These are phyloP conservation scores for Idaea dimidiata DNA, from an alignment of 2,888 invertebrate species.

Conservation along the genomic window DNA sequence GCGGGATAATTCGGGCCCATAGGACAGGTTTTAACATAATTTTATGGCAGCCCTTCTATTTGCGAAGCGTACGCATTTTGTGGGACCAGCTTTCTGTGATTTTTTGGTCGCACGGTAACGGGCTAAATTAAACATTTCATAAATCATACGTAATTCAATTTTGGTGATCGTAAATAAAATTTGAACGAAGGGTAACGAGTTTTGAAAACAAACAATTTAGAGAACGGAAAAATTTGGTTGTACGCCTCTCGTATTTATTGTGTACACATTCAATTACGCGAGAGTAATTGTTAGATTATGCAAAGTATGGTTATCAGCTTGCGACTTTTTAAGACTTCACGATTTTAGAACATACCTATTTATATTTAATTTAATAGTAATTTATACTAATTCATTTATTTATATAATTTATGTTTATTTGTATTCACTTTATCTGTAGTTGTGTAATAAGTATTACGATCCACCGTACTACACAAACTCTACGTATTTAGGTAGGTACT, in stretches of 20 bases:
- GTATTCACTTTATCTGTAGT: background rate
- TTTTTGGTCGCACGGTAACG: conserved; percentile 54
- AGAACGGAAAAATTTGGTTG: conserved; percentile 62
- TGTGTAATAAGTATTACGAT: background rate
- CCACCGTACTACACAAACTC: background rate
- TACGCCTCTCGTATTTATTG: conserved; percentile 63
- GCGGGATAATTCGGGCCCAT: conserved; percentile 75
- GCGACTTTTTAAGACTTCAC: background rate
- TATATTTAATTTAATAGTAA: too few relatives aligned
- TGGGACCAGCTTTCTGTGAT: conserved; percentile 53
- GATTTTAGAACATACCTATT: too few relatives aligned
- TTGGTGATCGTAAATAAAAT: conserved; percentile 66
- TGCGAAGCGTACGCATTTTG: conserved; percentile 40
- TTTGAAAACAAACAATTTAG: conserved; percentile 71
- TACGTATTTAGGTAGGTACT: conserved; percentile 1
- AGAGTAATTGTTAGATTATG: conserved; percentile 72
- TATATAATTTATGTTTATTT: too few relatives aligned
- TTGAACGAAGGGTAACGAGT: conserved; percentile 66
- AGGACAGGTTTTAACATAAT: conserved; percentile 79
- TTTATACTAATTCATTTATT: too few relatives aligned
- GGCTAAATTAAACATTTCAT: conserved; percentile 68
- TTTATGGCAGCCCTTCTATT: conserved; percentile 66
- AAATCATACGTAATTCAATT: conserved; percentile 69
- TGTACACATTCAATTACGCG: conserved; percentile 48
- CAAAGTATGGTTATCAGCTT: conserved; percentile 65